Percentiles rank a stretch among this genome's conserved stretches.
Conservation (phyloP, 2,797 vertebrate species). For the Sebastes itinus region DNA sequence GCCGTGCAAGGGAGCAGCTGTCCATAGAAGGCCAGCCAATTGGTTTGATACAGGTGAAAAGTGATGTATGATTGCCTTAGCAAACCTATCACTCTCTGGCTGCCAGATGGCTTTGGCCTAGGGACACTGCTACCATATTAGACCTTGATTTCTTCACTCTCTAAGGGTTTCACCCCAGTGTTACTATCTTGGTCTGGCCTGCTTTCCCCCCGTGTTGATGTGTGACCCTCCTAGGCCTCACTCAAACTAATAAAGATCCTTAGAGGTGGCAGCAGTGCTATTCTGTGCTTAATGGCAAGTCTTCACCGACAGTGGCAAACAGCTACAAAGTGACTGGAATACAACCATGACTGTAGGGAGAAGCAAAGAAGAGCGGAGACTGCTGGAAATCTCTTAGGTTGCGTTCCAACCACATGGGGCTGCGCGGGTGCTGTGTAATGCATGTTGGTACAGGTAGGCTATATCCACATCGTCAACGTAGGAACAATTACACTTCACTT, state of each 20-base stretch:
- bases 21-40: conserved; percentile 75
- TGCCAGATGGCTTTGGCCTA: conserved; percentile 70
- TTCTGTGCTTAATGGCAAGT: conserved; percentile 33
- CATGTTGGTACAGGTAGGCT: neutral
- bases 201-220: conserved; percentile 40
- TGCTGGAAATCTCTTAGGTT: conserved; percentile 13
- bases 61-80: conserved; percentile 78
- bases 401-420: neutral
- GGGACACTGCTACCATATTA: conserved; percentile 66
- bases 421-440: neutral
- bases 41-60: conserved; percentile 80
- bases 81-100: conserved; percentile 72
- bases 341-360: conserved; percentile 28
- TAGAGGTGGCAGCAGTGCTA: conserved; percentile 13
- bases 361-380: conserved; percentile 6
- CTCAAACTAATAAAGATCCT: conserved; percentile 58
- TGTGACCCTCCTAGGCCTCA: conserved; percentile 36
- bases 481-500: too few relatives aligned
- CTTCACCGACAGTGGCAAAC: conserved; percentile 25
- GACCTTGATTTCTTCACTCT: conserved; percentile 70
- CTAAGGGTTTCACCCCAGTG: conserved; percentile 52
- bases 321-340: conserved; percentile 33
- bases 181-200: conserved; percentile 49
- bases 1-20: conserved; percentile 74
- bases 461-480: too few relatives aligned